phyloP scores from a whole-genome alignment of 92 coral and sea anemone genomes.

The Muricea muricata region DNA sequence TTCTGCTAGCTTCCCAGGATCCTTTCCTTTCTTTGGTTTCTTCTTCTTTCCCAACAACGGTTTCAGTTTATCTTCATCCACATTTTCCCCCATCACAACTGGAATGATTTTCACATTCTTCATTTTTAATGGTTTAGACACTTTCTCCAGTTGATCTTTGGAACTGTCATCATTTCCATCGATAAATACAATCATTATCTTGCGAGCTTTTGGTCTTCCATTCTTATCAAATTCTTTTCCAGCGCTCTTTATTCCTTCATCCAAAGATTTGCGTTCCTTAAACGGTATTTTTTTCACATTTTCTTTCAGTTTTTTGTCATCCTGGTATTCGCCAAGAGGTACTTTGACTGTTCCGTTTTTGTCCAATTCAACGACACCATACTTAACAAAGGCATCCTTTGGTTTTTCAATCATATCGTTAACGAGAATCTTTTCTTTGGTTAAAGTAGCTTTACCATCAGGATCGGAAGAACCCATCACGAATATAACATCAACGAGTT shows the following conservation, averaged over 20 bases:
- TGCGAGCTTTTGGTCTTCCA: constrained; percentile 63
- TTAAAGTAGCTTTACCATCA: constrained; percentile 58
- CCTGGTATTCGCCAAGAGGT: not conserved
- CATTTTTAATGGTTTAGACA: constrained; percentile 46
- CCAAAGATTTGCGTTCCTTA: constrained; percentile 22
- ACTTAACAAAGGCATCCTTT: constrained; percentile 3
- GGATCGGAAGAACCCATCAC: constrained; percentile 74
- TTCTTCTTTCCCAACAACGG: constrained; percentile 67
- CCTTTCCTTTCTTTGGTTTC: constrained; percentile 67
- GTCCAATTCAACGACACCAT: not conserved
- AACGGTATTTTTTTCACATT: constrained; percentile 22
- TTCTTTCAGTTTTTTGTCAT: constrained; percentile 44
- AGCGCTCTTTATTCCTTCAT: not conserved
- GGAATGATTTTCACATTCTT: constrained; percentile 59
- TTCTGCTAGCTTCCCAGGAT: constrained; percentile 68
- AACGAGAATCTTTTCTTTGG: constrained; percentile 57
- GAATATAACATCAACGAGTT: constrained; percentile 69
- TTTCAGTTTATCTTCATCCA: constrained; percentile 54
- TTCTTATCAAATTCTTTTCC: not conserved
- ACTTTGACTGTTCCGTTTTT: not conserved
- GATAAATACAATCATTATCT: constrained; percentile 54
- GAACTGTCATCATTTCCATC: constrained; percentile 62
- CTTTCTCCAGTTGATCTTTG: constrained; percentile 45
- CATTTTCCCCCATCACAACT: constrained; percentile 64
- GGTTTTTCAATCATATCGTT: constrained; percentile 69